phyloP scores from a whole-genome alignment of 2,113 vertebrate species.

The Microcebus tavaratra region DNA sequence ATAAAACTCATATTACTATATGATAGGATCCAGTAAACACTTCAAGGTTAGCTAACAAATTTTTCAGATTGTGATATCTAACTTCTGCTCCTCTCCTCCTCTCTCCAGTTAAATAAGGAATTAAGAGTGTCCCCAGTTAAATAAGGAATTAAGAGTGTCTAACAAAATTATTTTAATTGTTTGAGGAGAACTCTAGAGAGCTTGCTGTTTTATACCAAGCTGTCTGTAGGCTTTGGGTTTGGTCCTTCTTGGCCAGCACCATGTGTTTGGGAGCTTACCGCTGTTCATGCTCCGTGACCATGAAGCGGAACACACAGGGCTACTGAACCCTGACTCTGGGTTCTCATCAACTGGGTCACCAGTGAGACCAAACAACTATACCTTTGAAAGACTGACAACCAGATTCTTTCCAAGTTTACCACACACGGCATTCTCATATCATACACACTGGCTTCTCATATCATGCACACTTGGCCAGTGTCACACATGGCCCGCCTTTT shows the following conservation, averaged over 20 bases:
- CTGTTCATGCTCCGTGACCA: background rate
- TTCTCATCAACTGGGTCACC: background rate
- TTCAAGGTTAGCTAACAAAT: background rate
- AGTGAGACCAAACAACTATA: background rate
- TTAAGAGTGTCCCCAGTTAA: background rate
- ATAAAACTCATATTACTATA: background rate
- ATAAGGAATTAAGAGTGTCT: background rate
- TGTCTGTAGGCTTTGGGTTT: too few relatives aligned
- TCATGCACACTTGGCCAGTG: rapidly evolving
- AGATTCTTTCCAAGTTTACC: background rate
- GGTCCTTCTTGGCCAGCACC: background rate
- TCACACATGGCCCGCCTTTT: background rate
- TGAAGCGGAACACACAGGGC: background rate
- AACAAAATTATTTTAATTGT: background rate
- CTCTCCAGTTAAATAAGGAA: background rate
- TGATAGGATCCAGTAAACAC: background rate
- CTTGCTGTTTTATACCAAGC: background rate
- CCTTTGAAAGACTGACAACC: background rate
- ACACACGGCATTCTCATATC: background rate
- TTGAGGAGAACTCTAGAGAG: background rate
- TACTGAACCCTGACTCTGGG: background rate
- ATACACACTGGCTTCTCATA: background rate
- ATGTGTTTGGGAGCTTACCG: background rate
- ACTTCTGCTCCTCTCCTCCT: background rate
- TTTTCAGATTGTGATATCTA: background rate